A percentile compares a stretch with the other conserved stretches of the same genome.
Evolutionary conservation across 2,113 vertebrate genomes (phyloP).

Genomic region (Daboia siamensis): DNA sequence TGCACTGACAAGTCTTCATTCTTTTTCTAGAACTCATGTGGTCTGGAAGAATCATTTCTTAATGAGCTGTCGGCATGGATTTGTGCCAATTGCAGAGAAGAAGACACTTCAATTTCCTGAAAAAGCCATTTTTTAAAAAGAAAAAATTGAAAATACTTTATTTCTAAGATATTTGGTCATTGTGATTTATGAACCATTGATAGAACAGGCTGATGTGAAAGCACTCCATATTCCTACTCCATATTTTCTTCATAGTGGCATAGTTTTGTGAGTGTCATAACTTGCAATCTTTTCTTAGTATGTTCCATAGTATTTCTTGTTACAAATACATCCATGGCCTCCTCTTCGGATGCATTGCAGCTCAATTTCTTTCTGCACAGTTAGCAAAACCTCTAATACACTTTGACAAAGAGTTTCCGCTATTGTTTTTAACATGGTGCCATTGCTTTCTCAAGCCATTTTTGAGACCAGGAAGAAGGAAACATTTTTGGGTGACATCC

Average conservation of each 20-base stretch:
- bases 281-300: not conserved
- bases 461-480: conserved; percentile 37
- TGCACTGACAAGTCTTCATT: not conserved
- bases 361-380: not conserved
- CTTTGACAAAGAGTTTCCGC: not conserved
- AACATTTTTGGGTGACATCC: conserved; percentile 33
- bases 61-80: not conserved
- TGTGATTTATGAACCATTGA: not conserved
- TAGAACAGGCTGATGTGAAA: not conserved
- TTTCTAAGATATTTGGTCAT: not conserved
- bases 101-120: not conserved
- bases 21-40: not conserved
- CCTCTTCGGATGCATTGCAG: not conserved
- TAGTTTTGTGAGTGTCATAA: not conserved
- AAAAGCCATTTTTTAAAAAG: not conserved
- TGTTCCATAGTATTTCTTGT: not conserved
- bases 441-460: not conserved
- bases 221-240: not conserved
- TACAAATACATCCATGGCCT: not conserved
- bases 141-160: not conserved
- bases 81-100: not conserved
- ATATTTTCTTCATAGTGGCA: not conserved
- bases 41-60: not conserved
- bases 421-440: not conserved
- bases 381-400: conserved; percentile 1